Base-by-base conservation (phyloP, 1,140 invertebrate genomes). In the Aphaenogaster rudis region DNA sequence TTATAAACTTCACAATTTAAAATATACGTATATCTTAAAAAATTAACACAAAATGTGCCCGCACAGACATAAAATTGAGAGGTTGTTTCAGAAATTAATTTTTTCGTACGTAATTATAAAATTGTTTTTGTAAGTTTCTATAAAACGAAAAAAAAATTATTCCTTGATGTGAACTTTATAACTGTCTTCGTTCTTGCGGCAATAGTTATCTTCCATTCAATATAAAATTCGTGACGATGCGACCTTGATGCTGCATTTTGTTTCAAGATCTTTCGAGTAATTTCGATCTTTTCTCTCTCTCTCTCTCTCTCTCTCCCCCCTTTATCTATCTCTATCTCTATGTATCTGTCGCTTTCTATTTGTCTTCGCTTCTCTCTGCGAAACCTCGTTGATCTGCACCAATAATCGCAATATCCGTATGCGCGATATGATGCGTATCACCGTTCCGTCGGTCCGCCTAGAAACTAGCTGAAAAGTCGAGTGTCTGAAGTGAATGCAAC, bases 371-470 rank as follows among this genome's bases (percentile, higher is more conserved):
- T 61, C 17, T 85, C n/a, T 54, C 28, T 36, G 48, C 52, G 57
- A 28, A 88, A 78, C 76, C 80, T 63, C 57, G 66, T 81, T 76
- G 86, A 91, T 90, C 76, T 87, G 90, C 87, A 86, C 89, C 87
- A 88, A 88, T 91, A 91, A 91, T 71, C 89, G 61, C 11, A 64
- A 80, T 76, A 86, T 88, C 89, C 89, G 88, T 81, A 88, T 74
- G 59, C 61, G 4, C 52, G 76, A 82, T 63, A 78, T 63, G 78
- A 87, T 39, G 85, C 61, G 61, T 78, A 77, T 59, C 61, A 33
- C 59, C 72, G 42, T 87, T 86, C 48, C 61, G 59, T 42, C 67
- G 63, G 59, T 80, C 66, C 48, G 52, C 39, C 50, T 91, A 81
- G 88, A 90, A 90, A 88, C 86, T 71, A 48, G 57, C 79, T 80